Percentiles rank a stretch among this genome's conserved stretches.
Conservation (phyloP, 2,888 invertebrate species). For the Hydroisotoma schaefferi region DNA sequence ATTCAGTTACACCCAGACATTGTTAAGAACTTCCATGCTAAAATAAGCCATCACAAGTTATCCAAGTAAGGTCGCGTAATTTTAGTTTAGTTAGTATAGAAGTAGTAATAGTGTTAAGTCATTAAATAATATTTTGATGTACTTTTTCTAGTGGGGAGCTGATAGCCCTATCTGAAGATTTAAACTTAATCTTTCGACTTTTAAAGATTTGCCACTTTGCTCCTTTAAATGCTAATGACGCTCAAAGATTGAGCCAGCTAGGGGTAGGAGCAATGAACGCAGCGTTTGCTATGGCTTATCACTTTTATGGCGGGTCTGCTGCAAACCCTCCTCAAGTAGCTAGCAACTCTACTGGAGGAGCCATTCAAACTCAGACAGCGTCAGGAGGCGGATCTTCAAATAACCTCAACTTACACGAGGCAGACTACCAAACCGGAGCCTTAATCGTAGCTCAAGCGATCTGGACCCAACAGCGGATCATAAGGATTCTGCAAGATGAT, state of each 20-base stretch:
- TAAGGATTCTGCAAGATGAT: conserved; percentile 43
- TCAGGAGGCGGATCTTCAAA: conserved; percentile 10
- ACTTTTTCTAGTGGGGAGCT: conserved; percentile 15
- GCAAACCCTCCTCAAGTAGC: conserved; percentile 6
- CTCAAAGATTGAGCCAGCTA: conserved; percentile 36
- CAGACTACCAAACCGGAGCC: conserved; percentile 42
- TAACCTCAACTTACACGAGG: conserved; percentile 24
- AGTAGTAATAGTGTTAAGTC: neutral
- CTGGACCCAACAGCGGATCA: conserved; percentile 44
- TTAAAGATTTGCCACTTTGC: conserved; percentile 42
- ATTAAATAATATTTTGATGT: conserved; percentile 11
- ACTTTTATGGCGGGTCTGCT: conserved; percentile 35
- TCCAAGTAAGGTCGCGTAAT: conserved; percentile 24
- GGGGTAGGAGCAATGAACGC: conserved; percentile 42
- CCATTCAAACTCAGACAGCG: neutral
- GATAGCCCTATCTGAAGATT: conserved; percentile 39
- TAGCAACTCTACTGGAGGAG: neutral
- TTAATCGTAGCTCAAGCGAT: conserved; percentile 45
- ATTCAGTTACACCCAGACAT: conserved; percentile 35
- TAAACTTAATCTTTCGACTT: conserved; percentile 44
- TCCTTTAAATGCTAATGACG: conserved; percentile 37
- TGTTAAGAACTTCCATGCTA: conserved; percentile 31
- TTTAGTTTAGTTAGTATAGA: neutral
- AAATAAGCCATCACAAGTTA: conserved; percentile 24
- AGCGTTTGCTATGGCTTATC: conserved; percentile 39